Base-by-base conservation (phyloP, 2,113 vertebrate genomes). In the Odocoileus hemionus region DNA sequence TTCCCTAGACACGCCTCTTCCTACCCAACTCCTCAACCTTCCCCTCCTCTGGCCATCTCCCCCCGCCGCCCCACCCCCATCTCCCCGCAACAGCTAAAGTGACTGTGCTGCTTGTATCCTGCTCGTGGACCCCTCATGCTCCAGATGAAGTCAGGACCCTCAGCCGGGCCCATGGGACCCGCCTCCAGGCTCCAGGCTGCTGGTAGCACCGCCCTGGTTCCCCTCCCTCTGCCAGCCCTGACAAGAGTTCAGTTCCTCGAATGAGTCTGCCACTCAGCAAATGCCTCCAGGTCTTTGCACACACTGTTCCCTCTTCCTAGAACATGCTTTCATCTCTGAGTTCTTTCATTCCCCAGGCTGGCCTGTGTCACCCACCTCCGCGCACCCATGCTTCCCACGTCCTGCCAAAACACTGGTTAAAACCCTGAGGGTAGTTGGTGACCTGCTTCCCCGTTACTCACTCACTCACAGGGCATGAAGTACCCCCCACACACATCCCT, bases 211-310 rank as follows among this genome's bases (percentile, higher is more conserved):
- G 25, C 11, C 39, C 86, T 33, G 14, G 39, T 84, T 74, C 52
- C 83, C 80, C 58, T 67, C 30, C 80, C 36, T 93, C n/a, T 89
- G 92, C 74, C 55, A 88, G 2, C 57, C 16, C 76, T 86, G 88
- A 87, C 64, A 3, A 3, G 4, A 13, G n/a, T 57, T 85, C 76
- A 33, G 36, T 96, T 96, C 85, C 91, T 96, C 33, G 33, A 95
- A 60, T 86, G 74, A 45, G 0, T 2, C 74, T 1, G 25, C 86
- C 47, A 82, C 36, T 93, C 47, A 36, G 25, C 57, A 23, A 33
- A 55, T 86, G 94, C 91, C 76, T 87, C 85, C 19, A 94, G 87
- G 97, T 86, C 88, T 96, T 87, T 87, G 87, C 91, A 95, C 91
- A 96, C 47, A 21, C 55, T 78, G 58, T 96, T 89, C 82, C 50